These are phyloP conservation scores for Chauna torquata DNA, from an alignment of 2,113 vertebrate species.

Conservation along the genomic window DNA sequence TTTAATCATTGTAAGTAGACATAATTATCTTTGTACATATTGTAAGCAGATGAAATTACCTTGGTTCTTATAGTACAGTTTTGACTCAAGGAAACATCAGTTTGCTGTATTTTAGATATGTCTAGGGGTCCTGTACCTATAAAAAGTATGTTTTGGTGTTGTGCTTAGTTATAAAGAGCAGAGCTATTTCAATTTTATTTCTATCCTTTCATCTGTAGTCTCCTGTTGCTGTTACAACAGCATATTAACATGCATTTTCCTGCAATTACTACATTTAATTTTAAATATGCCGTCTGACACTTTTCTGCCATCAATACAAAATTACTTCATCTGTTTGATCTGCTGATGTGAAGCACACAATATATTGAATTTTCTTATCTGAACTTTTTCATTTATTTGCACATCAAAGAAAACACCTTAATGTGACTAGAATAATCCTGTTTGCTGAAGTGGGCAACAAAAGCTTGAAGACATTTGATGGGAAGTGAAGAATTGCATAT, in stretches of 20 bases:
- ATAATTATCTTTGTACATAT: neutral
- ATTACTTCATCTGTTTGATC: conserved; percentile 43
- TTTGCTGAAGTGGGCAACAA: conserved; percentile 58
- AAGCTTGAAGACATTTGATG: conserved; percentile 47
- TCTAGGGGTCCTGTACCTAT: neutral
- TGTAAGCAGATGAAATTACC: neutral
- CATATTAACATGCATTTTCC: conserved; percentile 34
- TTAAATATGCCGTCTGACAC: conserved; percentile 50
- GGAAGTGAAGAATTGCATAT: conserved; percentile 49
- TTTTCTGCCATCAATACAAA: conserved; percentile 35
- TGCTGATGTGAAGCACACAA: neutral
- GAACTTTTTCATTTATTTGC: conserved; percentile 60
- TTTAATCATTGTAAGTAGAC: neutral
- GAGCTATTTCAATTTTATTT: conserved; percentile 2
- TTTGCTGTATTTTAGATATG: neutral
- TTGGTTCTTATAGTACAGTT: neutral
- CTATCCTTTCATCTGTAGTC: neutral
- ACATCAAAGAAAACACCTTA: conserved; percentile 66
- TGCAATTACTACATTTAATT: conserved; percentile 62
- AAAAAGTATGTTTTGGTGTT: neutral
- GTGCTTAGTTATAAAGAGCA: neutral
- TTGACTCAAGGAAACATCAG: neutral
- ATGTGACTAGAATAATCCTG: conserved; percentile 32
- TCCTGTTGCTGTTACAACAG: conserved; percentile 24
- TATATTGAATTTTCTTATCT: conserved; percentile 60